A percentile compares a stretch with the other conserved stretches of the same genome.
Evolutionary conservation across 2,797 vertebrate genomes (phyloP).

Genomic region (Pantherophis vulpinus): DNA sequence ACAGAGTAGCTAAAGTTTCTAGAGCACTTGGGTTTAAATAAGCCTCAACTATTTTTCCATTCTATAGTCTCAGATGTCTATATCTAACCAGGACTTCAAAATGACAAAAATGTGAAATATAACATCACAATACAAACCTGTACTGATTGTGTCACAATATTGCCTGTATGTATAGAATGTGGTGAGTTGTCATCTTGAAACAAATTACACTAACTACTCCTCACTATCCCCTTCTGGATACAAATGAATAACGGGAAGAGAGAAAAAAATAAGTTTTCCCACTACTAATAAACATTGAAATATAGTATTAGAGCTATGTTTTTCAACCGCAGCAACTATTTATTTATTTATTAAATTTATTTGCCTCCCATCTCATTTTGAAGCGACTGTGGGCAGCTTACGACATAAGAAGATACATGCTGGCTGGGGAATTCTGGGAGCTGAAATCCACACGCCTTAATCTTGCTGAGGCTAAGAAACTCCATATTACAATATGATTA

Average conservation of each 20-base stretch:
- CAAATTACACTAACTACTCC: neutral
- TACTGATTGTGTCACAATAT: neutral
- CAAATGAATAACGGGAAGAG: neutral
- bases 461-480: neutral
- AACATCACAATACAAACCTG: neutral
- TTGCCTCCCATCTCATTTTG: neutral
- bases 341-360: neutral
- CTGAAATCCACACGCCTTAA: neutral
- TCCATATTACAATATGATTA: neutral
- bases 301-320: neutral
- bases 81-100: neutral
- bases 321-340: neutral
- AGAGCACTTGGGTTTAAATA: neutral
- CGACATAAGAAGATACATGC: neutral
- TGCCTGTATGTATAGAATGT: neutral
- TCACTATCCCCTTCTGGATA: neutral
- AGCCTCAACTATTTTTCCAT: neutral
- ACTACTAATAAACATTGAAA: neutral
- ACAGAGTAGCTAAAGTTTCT: neutral
- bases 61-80: neutral
- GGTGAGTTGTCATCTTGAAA: neutral
- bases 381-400: neutral
- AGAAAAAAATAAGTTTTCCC: neutral
- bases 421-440: neutral
- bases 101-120: neutral